Conservation (phyloP, 2,888 invertebrate species). For the Axea sp. region DNA sequence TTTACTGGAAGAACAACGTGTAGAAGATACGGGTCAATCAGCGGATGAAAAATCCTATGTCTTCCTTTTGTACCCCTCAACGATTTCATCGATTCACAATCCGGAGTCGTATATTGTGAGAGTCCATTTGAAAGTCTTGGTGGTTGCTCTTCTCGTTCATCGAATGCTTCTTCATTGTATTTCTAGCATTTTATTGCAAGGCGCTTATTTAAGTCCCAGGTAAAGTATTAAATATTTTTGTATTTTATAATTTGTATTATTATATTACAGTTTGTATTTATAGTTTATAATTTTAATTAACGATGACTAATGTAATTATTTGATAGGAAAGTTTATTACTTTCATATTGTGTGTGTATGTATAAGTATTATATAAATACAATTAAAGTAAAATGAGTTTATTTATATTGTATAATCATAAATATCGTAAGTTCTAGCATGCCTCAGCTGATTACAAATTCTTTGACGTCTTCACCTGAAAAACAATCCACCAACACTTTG, state of each 20-base stretch:
- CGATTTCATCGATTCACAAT: slow-evolving; percentile 85
- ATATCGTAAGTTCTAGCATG: slow-evolving; percentile 76
- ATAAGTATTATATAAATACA: no score
- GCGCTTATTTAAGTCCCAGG: slow-evolving; percentile 84
- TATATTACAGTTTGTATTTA: no score
- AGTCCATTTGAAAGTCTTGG: slow-evolving; percentile 92
- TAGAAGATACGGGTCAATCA: slow-evolving; percentile 70
- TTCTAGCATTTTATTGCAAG: slow-evolving; percentile 91
- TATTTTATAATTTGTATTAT: no score
- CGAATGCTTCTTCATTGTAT: slow-evolving; percentile 95
- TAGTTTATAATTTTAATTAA: no score
- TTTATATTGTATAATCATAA: no score
- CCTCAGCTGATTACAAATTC: slow-evolving; percentile 78
- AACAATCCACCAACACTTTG: slow-evolving; percentile 75
- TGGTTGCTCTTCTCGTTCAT: slow-evolving; percentile 93
- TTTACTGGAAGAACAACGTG: slow-evolving; percentile 82
- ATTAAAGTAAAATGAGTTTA: no score
- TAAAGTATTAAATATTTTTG: slow-evolving; percentile 37
- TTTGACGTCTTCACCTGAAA: slow-evolving; percentile 65
- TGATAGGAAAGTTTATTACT: no score
- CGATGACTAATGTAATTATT: no score
- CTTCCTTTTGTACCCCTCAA: slow-evolving; percentile 90
- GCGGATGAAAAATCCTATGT: slow-evolving; percentile 92
- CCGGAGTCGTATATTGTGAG: slow-evolving; percentile 89
- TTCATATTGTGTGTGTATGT: no score